A percentile compares a stretch with the other conserved stretches of the same genome.
Conservation (phyloP, 2,888 invertebrate genomes). For the Meloe dianella region DNA sequence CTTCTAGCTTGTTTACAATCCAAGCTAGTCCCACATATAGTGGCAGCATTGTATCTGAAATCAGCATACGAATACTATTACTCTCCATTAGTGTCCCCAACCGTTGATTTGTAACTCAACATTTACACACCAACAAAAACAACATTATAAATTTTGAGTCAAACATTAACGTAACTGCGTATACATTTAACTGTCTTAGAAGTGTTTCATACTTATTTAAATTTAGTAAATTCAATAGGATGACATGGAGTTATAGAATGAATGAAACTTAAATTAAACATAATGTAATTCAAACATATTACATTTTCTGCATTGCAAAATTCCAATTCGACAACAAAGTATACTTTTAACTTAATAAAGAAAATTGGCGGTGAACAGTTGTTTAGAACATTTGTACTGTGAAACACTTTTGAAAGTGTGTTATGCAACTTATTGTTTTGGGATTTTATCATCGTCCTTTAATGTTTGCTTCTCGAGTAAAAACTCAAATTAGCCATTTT, state of each 20-base stretch:
- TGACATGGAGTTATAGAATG: not conserved
- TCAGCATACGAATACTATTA: constrained; percentile 58
- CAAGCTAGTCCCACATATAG: constrained; percentile 45
- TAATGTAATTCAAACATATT: not conserved
- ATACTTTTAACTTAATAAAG: constrained; percentile 11
- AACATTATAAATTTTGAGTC: constrained; percentile 43
- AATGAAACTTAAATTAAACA: not conserved
- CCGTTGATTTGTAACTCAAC: constrained; percentile 56
- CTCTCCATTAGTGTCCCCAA: constrained; percentile 56
- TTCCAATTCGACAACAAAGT: constrained; percentile 14
- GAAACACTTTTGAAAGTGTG: constrained; percentile 23
- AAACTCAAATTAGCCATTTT: constrained; percentile 13
- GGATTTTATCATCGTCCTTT: constrained; percentile 23
- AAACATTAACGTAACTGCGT: constrained; percentile 43
- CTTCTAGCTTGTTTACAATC: constrained; percentile 47
- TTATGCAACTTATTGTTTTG: constrained; percentile 19
- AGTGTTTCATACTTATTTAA: not conserved
- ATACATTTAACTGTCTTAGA: constrained; percentile 35
- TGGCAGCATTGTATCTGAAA: constrained; percentile 50
- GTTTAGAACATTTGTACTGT: constrained; percentile 20
- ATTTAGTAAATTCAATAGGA: not conserved
- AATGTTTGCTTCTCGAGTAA: constrained; percentile 15
- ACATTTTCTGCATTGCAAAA: not conserved
- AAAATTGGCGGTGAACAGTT: constrained; percentile 20
- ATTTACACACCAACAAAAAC: constrained; percentile 53